phyloP scores from a whole-genome alignment of 2,113 vertebrate species.

The Carassius auratus region DNA sequence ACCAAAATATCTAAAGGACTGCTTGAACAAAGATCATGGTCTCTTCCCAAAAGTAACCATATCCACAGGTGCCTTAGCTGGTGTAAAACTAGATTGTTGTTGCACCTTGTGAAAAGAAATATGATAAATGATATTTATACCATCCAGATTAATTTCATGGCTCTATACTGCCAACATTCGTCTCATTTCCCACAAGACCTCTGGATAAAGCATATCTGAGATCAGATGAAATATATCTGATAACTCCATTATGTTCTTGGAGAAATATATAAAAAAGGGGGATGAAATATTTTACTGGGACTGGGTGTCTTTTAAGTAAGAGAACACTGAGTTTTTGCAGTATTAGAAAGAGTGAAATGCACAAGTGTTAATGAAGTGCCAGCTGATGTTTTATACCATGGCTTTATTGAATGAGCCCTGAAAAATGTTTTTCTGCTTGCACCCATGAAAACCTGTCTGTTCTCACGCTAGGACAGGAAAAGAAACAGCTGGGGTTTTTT shows the following conservation, averaged over 20 bases:
- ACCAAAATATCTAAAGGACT: background rate
- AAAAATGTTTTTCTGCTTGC: background rate
- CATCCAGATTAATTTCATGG: no score
- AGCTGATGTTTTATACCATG: background rate
- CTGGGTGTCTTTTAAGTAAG: background rate
- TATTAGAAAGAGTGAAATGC: background rate
- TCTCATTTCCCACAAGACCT: no score
- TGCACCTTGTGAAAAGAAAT: no score
- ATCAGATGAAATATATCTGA: no score
- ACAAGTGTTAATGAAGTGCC: background rate
- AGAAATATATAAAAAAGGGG: no score
- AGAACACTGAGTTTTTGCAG: background rate
- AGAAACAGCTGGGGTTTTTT: background rate
- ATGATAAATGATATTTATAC: no score
- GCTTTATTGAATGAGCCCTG: conserved; percentile 15
- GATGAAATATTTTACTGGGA: no score
- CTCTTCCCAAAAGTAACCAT: background rate
- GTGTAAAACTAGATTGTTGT: no score
- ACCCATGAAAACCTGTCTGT: background rate
- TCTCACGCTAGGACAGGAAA: conserved; percentile 21
- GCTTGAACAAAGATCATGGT: background rate
- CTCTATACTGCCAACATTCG: no score
- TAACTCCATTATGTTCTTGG: no score
- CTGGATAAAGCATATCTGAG: no score
- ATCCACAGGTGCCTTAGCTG: background rate